Percentiles rank a stretch among this genome's conserved stretches.
phyloP scores from a whole-genome alignment of 2,113 vertebrate genomes.

The Puma concolor region DNA sequence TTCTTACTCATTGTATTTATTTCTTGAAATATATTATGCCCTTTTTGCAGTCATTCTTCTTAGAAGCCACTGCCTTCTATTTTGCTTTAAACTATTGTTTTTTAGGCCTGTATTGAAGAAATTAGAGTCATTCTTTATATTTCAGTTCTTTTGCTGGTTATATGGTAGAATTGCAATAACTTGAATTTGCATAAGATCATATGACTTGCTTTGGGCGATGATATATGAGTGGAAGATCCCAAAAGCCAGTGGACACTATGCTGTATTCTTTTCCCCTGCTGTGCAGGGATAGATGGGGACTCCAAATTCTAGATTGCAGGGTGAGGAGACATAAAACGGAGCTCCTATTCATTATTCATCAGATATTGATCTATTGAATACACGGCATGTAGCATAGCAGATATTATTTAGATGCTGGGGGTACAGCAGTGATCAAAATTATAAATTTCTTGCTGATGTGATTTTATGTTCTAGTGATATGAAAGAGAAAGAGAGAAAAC shows the following conservation, averaged over 20 bases:
- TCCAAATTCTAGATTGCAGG: background rate
- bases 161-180: background rate
- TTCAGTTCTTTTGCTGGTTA: background rate
- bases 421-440: background rate
- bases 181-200: background rate
- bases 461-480: background rate
- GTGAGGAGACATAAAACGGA: background rate
- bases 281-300: too few species aligned
- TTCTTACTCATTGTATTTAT: background rate
- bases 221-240: background rate
- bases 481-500: background rate
- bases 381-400: background rate
- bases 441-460: background rate
- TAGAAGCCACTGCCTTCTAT: background rate
- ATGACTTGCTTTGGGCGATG: background rate
- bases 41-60: background rate
- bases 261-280: background rate
- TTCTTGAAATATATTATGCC: background rate
- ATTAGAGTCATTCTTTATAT: background rate
- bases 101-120: background rate
- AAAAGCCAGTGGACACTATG: background rate
- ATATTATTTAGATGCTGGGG: background rate
- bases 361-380: background rate
- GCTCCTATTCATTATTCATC: background rate
- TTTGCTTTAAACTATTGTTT: background rate